Evolutionary conservation across 2,797 vertebrate genomes (phyloP), one percentile per base, ranked within the genome.

Genomic region (Xyrichtys novacula): DNA sequence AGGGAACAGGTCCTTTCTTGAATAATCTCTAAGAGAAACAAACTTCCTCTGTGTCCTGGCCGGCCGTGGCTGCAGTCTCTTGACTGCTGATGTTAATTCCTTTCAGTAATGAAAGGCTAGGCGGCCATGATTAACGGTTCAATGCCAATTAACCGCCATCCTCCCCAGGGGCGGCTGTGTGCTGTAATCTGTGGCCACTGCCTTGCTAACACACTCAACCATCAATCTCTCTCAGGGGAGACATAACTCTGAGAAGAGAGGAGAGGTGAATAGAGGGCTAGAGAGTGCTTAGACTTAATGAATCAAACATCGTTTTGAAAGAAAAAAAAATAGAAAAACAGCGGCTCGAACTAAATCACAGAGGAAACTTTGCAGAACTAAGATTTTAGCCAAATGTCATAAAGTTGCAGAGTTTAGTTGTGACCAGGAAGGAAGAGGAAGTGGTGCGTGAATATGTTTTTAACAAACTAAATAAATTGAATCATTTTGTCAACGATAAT

Each of bases 101-200:
- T 84, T 71, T 73, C 76, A 77, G 80, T 87, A 88, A 91, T 86
- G 80, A 89, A 86, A 87, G 84, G 65, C 71, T 59, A 42, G 58
- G 47, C 63, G 50, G 72, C 72, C 78, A 65, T 84, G 84, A 91
- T 91, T 88, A 92, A 93, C 75, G 57, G 86, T 89, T 89, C 86
- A 85, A 81, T 86, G 85, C 78, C 89, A 91, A 92, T 93, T 92
- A 92, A 93, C 89, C 65, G 39, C 67, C 69, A 74, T 78, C 65
- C 64, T 83, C 78, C 80, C 87, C 46, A 46, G 77, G 78, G 87
- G 81, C 53, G 48, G 31, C 65, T 28, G 68, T 40, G 56, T 60
- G 77, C 85, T 68, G 67, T 86, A 86, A 88, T 92, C 85, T 88
- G 89, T 71, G 75, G 70, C 76, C 78, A 25, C 73, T 79, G 80